These are phyloP conservation scores for Dendroctonus ponderosae DNA, from an alignment of 1,140 invertebrate species.

Conservation along the genomic window DNA sequence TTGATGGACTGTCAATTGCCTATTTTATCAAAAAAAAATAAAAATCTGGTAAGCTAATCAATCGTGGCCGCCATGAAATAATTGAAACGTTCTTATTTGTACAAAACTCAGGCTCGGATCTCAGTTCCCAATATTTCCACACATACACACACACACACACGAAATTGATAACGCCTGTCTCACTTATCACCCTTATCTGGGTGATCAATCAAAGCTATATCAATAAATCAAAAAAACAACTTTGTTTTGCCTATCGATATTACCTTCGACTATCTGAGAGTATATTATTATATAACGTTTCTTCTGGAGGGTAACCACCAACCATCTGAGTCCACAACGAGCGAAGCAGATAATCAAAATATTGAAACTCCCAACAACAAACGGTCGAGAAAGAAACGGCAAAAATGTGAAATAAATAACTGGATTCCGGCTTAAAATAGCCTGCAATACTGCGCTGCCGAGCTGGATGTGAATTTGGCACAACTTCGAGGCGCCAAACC, in stretches of 20 bases:
- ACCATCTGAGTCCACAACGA: too few species aligned
- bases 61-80: conserved; percentile 4
- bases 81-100: conserved; percentile 22
- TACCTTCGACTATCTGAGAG: not conserved
- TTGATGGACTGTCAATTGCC: too few species aligned
- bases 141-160: not conserved
- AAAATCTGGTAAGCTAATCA: conserved; percentile 2
- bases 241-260: conserved; percentile 11
- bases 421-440: too few species aligned
- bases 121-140: conserved; percentile 5
- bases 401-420: too few species aligned
- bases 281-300: too few species aligned
- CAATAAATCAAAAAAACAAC: conserved; percentile 25
- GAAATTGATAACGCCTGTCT: conserved; percentile 19
- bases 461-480: too few species aligned
- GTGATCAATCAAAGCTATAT: conserved; percentile 21
- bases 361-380: too few species aligned
- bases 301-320: too few species aligned
- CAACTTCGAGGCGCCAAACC: not conserved
- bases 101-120: conserved; percentile 10
- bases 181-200: conserved; percentile 12
- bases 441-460: too few species aligned
- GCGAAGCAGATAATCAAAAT: too few species aligned
- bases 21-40: too few species aligned
- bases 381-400: too few species aligned